Percentiles rank a stretch among this genome's conserved stretches.
Evolutionary conservation across 1,140 invertebrate species (phyloP).

Genomic region (Adoxophyes honmai): DNA sequence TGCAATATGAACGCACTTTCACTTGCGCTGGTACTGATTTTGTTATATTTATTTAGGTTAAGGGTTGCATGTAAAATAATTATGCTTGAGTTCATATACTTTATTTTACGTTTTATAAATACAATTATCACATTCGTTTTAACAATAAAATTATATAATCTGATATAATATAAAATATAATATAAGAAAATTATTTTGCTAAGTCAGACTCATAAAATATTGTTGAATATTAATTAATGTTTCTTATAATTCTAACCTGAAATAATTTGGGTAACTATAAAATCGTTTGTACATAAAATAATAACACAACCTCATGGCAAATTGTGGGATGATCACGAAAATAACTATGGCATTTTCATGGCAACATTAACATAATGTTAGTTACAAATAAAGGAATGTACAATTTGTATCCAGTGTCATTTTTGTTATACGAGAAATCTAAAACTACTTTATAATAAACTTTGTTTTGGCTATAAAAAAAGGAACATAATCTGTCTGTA

Average conservation of each 20-base stretch:
- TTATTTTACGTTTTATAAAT: slow-evolving; percentile 59
- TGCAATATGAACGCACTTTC: neutral
- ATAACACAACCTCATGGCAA: slow-evolving; percentile 70
- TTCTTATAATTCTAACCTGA: slow-evolving; percentile 53
- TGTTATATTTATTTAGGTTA: too few species aligned
- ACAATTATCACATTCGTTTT: slow-evolving; percentile 63
- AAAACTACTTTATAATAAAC: slow-evolving; percentile 16
- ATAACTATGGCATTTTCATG: slow-evolving; percentile 56
- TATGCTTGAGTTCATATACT: slow-evolving; percentile 15
- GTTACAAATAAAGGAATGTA: slow-evolving; percentile 11
- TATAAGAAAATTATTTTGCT: slow-evolving; percentile 35
- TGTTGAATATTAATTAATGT: slow-evolving; percentile 63
- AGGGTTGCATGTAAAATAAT: too few species aligned
- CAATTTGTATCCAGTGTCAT: neutral
- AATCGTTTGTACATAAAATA: slow-evolving; percentile 62
- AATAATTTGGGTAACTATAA: slow-evolving; percentile 66
- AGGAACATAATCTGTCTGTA: slow-evolving; percentile 31
- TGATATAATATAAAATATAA: slow-evolving; percentile 51
- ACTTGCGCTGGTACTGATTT: neutral
- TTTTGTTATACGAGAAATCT: slow-evolving; percentile 1
- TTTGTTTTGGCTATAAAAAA: slow-evolving; percentile 31
- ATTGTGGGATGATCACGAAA: slow-evolving; percentile 42
- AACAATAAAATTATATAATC: slow-evolving; percentile 35
- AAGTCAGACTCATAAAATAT: slow-evolving; percentile 69
- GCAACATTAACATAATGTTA: slow-evolving; percentile 23